Evolutionary conservation across 1,140 invertebrate species (phyloP).

Genomic region (Battus philenor): DNA sequence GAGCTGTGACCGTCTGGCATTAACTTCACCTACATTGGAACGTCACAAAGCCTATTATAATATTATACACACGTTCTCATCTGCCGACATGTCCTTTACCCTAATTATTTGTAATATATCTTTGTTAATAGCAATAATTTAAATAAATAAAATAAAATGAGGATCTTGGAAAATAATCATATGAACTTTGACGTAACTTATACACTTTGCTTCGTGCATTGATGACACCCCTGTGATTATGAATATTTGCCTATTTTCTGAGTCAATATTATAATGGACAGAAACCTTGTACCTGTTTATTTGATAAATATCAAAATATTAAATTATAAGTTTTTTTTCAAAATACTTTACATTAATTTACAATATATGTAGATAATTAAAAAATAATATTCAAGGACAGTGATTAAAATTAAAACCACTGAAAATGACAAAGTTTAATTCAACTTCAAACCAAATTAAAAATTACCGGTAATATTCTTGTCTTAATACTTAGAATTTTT

Average conservation of each 20-base stretch:
- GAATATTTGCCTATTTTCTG: constrained; percentile 32
- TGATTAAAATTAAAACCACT: no score
- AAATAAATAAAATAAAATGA: constrained; percentile 24
- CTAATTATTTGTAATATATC: constrained; percentile 22
- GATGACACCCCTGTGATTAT: constrained; percentile 24
- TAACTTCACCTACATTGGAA: constrained; percentile 49
- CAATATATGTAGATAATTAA: no score
- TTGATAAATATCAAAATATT: no score
- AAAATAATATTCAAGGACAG: no score
- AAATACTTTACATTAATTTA: no score
- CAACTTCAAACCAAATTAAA: no score
- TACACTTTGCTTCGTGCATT: constrained; percentile 30
- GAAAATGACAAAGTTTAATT: no score
- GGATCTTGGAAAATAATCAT: constrained; percentile 32
- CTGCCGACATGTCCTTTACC: constrained; percentile 22
- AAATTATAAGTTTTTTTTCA: no score
- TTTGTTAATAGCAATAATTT: constrained; percentile 20
- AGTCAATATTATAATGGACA: no score
- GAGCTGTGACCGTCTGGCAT: constrained; percentile 43
- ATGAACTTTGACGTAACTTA: constrained; percentile 35
- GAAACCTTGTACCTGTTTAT: no score
- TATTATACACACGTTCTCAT: constrained; percentile 19
- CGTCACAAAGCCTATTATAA: constrained; percentile 31
- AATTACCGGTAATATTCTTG: no score
- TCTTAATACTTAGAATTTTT: no score